Evolutionary conservation across 1,140 invertebrate species (phyloP).

Genomic region (Magallana gigas): DNA sequence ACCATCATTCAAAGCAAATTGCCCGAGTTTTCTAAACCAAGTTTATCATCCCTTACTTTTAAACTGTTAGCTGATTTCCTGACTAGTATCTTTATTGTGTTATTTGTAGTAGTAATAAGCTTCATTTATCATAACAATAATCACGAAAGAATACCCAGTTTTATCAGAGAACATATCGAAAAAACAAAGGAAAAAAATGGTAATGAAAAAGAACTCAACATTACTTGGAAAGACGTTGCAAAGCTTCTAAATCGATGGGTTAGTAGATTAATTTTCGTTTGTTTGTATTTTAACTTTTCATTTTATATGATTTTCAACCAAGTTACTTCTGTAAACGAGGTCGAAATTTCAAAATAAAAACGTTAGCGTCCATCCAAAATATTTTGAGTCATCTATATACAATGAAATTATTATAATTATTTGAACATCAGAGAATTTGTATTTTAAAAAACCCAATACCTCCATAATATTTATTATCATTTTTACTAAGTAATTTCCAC

Average conservation of each 20-base stretch:
- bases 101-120: background rate
- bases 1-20: conserved; percentile 82
- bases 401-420: too few relatives aligned
- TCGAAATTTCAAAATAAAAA: too few relatives aligned
- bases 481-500: too few relatives aligned
- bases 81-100: background rate
- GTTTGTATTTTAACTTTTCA: too few relatives aligned
- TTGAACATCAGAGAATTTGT: too few relatives aligned
- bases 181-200: background rate
- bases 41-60: conserved; percentile 49
- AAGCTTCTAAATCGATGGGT: background rate
- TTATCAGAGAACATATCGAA: background rate
- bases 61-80: conserved; percentile 50
- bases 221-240: background rate
- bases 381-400: too few relatives aligned
- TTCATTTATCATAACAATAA: background rate
- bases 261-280: too few relatives aligned
- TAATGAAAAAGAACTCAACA: background rate
- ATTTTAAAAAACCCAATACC: too few relatives aligned
- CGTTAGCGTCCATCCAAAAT: too few relatives aligned
- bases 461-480: too few relatives aligned
- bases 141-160: background rate
- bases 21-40: conserved; percentile 80
- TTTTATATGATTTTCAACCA: too few relatives aligned
- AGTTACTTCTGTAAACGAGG: too few relatives aligned